Percentiles rank a stretch among this genome's conserved stretches.
phyloP scores from a whole-genome alignment of 2,888 invertebrate genomes.

The Neoascia interrupta region DNA sequence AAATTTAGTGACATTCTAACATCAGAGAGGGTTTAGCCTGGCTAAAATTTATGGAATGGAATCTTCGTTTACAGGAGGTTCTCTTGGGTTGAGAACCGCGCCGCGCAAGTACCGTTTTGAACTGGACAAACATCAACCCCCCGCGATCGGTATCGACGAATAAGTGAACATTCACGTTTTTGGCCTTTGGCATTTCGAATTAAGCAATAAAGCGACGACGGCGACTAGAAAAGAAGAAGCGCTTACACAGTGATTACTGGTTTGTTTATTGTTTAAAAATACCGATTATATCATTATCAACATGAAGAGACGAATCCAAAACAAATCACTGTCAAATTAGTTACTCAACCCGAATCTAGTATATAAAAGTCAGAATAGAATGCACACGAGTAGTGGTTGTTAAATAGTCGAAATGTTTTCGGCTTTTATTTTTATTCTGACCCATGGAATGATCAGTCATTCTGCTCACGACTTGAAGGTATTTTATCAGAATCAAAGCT shows the following conservation, averaged over 20 bases:
- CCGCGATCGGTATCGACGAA: not conserved
- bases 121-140: conserved; percentile 50
- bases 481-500: too few species aligned
- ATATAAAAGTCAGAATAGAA: too few species aligned
- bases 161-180: conserved; percentile 56
- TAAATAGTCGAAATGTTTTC: too few species aligned
- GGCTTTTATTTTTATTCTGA: too few species aligned
- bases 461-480: too few species aligned
- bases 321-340: too few species aligned
- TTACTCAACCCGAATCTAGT: too few species aligned
- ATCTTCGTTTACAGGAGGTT: not conserved
- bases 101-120: conserved; percentile 6
- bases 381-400: too few species aligned
- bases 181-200: conserved; percentile 52
- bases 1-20: conserved; percentile 36
- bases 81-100: not conserved
- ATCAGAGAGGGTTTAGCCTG: too few species aligned
- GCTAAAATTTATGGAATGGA: conserved; percentile 28
- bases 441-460: too few species aligned
- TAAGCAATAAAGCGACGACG: not conserved
- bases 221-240: conserved; percentile 28
- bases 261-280: conserved; percentile 51
- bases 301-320: too few species aligned
- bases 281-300: conserved; percentile 37
- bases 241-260: conserved; percentile 42